Conservation (phyloP, 2,113 vertebrate genomes). For the Axis porcinus region DNA sequence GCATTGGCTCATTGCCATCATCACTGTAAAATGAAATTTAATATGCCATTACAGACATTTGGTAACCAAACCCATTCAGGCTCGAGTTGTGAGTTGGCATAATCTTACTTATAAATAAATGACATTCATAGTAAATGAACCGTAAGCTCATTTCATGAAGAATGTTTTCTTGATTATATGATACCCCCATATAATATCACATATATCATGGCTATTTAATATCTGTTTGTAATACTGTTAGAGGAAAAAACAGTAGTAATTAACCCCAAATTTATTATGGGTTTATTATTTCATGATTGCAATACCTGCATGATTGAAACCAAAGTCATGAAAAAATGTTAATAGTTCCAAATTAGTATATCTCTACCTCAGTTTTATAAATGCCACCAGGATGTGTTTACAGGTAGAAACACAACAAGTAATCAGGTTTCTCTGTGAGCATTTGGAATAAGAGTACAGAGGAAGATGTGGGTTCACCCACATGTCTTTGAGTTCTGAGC, state of each 20-base stretch:
- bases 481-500: conserved; percentile 58
- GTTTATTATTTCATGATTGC: neutral
- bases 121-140: conserved; percentile 48
- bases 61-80: neutral
- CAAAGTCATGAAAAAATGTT: neutral
- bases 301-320: neutral
- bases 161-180: neutral
- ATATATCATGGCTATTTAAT: conserved; percentile 19
- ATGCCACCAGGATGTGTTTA: conserved; percentile 26
- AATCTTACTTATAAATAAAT: conserved; percentile 49
- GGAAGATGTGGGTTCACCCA: conserved; percentile 60
- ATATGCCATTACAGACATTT: conserved; percentile 16
- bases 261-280: neutral
- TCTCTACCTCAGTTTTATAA: conserved; percentile 36
- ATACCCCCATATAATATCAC: neutral
- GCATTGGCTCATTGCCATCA: neutral
- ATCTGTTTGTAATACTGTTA: neutral
- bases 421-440: neutral
- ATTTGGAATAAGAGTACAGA: conserved; percentile 15
- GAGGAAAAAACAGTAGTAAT: neutral
- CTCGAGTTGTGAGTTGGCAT: neutral
- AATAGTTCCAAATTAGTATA: neutral
- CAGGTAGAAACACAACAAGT: conserved; percentile 41
- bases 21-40: conserved; percentile 25
- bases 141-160: conserved; percentile 6